Percentiles rank a stretch among this genome's conserved stretches.
Conservation (phyloP, 2,113 vertebrate genomes). For the Centropus unirufus region DNA sequence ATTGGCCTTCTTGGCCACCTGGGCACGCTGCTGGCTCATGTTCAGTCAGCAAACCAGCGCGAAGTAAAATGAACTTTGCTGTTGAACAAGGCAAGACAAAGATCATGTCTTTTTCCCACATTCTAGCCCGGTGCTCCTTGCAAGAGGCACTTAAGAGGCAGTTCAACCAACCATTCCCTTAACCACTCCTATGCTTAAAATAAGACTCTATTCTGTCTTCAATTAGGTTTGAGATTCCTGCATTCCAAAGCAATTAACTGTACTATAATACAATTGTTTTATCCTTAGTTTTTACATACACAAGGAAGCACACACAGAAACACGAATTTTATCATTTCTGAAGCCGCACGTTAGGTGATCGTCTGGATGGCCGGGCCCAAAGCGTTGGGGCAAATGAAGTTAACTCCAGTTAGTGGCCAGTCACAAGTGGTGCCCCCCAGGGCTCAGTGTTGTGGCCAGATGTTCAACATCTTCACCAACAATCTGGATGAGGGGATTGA, state of each 20-base stretch:
- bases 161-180: neutral
- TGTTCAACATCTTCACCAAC: no score
- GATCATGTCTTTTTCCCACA: neutral
- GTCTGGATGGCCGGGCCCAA: no score
- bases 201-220: neutral
- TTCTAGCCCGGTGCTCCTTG: neutral
- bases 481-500: no score
- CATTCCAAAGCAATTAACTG: neutral
- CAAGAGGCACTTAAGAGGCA: neutral
- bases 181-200: neutral
- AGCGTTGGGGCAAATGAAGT: no score
- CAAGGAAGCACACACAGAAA: neutral
- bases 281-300: neutral
- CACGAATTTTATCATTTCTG: neutral
- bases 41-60: no score
- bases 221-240: neutral
- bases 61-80: neutral
- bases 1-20: no score
- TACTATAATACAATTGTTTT: neutral
- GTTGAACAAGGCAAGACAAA: neutral
- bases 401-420: no score
- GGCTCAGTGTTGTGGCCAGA: no score
- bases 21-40: no score
- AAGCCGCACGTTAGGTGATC: neutral
- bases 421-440: no score